These are phyloP conservation scores for Nemopilema nomurai DNA, from an alignment of 30 jellyfish, hydroid and myxozoan species.

Conservation along the genomic window DNA sequence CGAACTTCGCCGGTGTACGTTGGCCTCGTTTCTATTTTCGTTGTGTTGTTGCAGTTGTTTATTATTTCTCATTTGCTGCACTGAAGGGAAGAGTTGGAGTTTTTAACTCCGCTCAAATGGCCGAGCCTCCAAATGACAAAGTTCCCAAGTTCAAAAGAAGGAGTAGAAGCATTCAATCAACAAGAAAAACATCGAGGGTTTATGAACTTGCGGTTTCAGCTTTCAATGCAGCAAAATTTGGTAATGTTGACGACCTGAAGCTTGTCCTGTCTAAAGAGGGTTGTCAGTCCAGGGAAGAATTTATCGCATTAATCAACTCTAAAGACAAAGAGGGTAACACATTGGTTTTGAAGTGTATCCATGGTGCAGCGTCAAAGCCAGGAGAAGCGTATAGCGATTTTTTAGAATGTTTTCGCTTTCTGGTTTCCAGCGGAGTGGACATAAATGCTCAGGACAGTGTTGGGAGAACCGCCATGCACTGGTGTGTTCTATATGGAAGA, in stretches of 20 bases:
- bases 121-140: slow-evolving; percentile 7
- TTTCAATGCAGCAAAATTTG: slow-evolving; percentile 46
- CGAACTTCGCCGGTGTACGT: no score
- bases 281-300: slow-evolving; percentile 26
- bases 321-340: slow-evolving; percentile 57
- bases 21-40: no score
- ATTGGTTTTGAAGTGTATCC: slow-evolving; percentile 35
- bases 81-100: neutral
- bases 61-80: neutral
- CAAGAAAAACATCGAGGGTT: slow-evolving; percentile 34
- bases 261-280: slow-evolving; percentile 6
- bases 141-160: slow-evolving; percentile 2
- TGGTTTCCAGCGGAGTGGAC: slow-evolving; percentile 44
- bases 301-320: neutral
- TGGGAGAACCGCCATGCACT: slow-evolving; percentile 58
- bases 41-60: neutral
- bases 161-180: slow-evolving; percentile 8
- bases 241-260: slow-evolving; percentile 13
- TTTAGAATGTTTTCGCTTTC: slow-evolving; percentile 45
- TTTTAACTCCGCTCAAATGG: neutral
- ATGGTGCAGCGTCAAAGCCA: slow-evolving; percentile 55
- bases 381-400: slow-evolving; percentile 11
- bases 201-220: slow-evolving; percentile 29
- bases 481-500: slow-evolving; percentile 60
- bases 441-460: slow-evolving; percentile 39